Base-by-base conservation (phyloP, 2,113 vertebrate species). In the Crotalus helleri region DNA sequence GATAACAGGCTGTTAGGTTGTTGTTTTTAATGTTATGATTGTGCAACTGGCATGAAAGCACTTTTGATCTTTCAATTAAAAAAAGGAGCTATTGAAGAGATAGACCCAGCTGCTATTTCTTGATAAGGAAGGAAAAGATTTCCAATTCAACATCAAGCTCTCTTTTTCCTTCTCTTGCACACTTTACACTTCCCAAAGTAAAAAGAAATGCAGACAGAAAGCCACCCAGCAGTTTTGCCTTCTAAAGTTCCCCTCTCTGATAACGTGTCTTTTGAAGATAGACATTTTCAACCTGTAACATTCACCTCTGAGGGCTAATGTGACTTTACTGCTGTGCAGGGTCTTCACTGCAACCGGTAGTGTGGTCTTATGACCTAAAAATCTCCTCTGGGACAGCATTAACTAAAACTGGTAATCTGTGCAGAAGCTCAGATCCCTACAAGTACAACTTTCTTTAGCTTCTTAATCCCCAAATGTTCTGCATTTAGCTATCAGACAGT, bases 41-140 rank as follows among this genome's bases (percentile, higher is more conserved):
- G 11, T 95, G 93, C 53, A 90, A 95, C 53, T 93, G 64, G 92
- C 87, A 1, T 93, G 85, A 93, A 90, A 93, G 95, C 95, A 94
- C 69, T 87, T 93, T 87, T 96, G 92, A 96, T 96, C 94, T 96
- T 97, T 96, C 96, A 96, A 95, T 97, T 96, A 95, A 97, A 96
- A n/a, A 97, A 96, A 23, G 69, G 69, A 94, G 0, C 93, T 95
- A 89, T 12, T 95, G 96, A 95, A 94, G 94, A 94, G 87, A 87
- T 93, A 95, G 94, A 92, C 95, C 96, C 94, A 74, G 95, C 96
- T 97, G 96, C 93, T 95, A 90, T 95, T 96, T 85, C 95, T 96
- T 96, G 96, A 97, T 97, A 97, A 97, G 96, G 90, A 95, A 90
- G 46, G 92, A 91, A 96, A 95, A 95, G 95, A 94, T 93, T 96